Evolutionary conservation across 1,140 invertebrate genomes (phyloP), one percentile per base, ranked within the genome.

Genomic region (Bombus sibiricus): DNA sequence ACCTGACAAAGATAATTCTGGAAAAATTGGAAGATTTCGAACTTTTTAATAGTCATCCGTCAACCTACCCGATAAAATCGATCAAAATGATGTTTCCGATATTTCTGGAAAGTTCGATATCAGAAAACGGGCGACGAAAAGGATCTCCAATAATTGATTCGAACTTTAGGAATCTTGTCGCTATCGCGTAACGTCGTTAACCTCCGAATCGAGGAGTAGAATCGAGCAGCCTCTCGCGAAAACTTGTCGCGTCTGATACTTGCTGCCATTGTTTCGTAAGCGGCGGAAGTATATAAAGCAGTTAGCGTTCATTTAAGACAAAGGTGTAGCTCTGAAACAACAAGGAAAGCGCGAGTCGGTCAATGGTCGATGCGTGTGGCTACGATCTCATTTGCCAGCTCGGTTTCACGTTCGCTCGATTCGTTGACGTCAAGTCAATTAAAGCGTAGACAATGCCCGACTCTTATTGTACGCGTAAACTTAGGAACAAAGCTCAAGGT

Each of bases 401-500:
- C 25, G 41, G 57, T 72, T 41, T 64, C 69, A 37, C 32, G 57
- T 47, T 28, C 9, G 34, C 34, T 57, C 64, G 28, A 66, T 85
- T 81, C 83, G 43, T 74, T 39, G 62, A 77, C 32, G 76, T 85
- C 69, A 34, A 57, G 41, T 80, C 78, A 81, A 85, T 85, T 85
- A 85, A 53, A 68, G 71, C 78, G 59, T 34, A 80, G 59, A 85
- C 83, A 85, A 81, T 81, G 59, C 32, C 12, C 10, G 64, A 6
- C 25, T 2, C 62, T 69, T 22, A 47, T 71, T 66, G 15, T 32
- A 32, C 77, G 39, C 39, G 32, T 66, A 62, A 81, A 76, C 41
- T 76, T 69, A 10, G 64, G 6, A 53, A 74, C 71, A 74, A 85
- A 81, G 76, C 66, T 18, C n/a, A 32, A 64, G 37, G 41, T 39